Conservation (phyloP, 2,888 invertebrate genomes). For the Acrobasis suavella region DNA sequence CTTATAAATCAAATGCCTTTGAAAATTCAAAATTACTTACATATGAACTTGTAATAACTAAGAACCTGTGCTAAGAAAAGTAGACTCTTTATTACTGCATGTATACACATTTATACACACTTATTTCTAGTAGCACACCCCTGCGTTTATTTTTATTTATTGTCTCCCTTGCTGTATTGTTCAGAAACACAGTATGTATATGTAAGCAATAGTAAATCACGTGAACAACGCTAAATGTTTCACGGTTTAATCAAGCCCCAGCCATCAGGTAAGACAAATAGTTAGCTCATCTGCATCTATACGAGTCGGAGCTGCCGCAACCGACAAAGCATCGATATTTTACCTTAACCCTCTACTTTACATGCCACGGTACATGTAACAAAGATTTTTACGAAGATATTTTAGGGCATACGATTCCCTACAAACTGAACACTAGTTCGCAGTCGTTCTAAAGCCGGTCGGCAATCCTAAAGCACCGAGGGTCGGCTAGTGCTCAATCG, state of each 20-base stretch:
- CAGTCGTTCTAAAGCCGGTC: constrained; percentile 27
- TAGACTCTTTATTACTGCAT: too few species aligned
- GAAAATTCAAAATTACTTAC: too few species aligned
- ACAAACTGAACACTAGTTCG: constrained; percentile 12
- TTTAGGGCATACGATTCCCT: neutral
- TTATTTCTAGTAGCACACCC: too few species aligned
- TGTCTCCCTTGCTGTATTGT: neutral
- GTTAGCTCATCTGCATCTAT: constrained; percentile 81
- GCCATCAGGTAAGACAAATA: constrained; percentile 80
- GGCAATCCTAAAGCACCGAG: constrained; percentile 42
- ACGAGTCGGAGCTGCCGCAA: constrained; percentile 69
- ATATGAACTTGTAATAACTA: too few species aligned
- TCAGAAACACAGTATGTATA: constrained; percentile 17
- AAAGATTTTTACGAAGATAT: neutral
- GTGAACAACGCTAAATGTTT: constrained; percentile 75
- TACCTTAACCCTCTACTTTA: constrained; percentile 50
- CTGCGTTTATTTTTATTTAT: neutral
- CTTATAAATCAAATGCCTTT: too few species aligned
- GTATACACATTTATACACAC: too few species aligned
- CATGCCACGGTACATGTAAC: neutral
- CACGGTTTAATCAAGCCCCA: constrained; percentile 79
- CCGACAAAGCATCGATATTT: constrained; percentile 71
- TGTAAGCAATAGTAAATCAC: constrained; percentile 47
- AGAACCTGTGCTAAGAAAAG: too few species aligned
- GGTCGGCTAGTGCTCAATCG: constrained; percentile 65